Evolutionary conservation across 2,888 invertebrate genomes (phyloP).

Genomic region (Hoplodrina blanda): DNA sequence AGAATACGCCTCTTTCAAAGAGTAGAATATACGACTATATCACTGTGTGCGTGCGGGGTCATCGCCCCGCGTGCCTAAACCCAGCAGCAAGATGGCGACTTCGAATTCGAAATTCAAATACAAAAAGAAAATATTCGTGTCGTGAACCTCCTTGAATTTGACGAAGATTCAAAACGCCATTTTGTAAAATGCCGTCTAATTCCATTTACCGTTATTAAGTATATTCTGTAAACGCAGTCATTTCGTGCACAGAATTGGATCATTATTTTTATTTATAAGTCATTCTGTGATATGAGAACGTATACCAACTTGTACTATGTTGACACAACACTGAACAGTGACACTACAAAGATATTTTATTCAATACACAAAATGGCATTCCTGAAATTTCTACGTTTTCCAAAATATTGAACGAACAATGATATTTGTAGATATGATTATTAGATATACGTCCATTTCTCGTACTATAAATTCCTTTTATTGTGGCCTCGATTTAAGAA

Average conservation of each 20-base stretch:
- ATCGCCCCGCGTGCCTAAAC: no score
- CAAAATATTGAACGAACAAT: conserved; percentile 45
- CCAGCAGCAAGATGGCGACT: no score
- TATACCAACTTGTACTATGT: conserved; percentile 69
- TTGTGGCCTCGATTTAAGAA: conserved; percentile 38
- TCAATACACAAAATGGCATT: conserved; percentile 44
- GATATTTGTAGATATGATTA: conserved; percentile 62
- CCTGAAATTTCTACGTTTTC: conserved; percentile 44
- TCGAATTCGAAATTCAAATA: no score
- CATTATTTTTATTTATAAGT: conserved; percentile 36
- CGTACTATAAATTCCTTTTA: conserved; percentile 32
- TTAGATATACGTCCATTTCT: conserved; percentile 48
- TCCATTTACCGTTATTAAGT: conserved; percentile 40
- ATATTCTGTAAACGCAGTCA: conserved; percentile 40
- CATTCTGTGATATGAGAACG: conserved; percentile 69
- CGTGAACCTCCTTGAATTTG: no score
- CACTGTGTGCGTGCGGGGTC: no score
- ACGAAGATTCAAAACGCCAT: no score
- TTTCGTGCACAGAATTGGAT: conserved; percentile 45
- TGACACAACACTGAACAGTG: conserved; percentile 39
- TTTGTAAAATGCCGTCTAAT: conserved; percentile 18
- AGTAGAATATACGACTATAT: no score
- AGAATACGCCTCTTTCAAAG: no score
- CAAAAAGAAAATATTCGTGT: no score
- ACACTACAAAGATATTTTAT: conserved; percentile 12